These are phyloP conservation scores for Glaucomys volans DNA, from an alignment of 2,113 vertebrate genomes.

Conservation along the genomic window DNA sequence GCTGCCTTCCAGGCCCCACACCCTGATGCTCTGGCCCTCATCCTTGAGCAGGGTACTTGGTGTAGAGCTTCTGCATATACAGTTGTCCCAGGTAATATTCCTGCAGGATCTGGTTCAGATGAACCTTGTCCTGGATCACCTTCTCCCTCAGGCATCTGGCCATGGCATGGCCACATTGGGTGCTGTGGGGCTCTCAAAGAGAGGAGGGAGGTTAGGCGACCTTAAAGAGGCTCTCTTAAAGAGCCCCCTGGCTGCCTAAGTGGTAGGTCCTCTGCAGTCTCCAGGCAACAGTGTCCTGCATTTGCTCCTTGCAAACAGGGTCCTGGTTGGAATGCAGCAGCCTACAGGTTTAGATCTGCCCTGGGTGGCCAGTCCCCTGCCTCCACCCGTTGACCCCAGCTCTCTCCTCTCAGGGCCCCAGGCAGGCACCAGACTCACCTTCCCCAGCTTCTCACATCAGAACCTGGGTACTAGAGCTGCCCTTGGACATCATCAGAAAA, in stretches of 20 bases:
- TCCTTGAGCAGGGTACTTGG: conserved; percentile 55
- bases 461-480: neutral
- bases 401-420: too few relatives aligned
- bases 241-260: too few relatives aligned
- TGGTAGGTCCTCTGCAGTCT: neutral
- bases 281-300: neutral
- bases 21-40: conserved; percentile 75
- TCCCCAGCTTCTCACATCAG: neutral
- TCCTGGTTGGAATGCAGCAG: neutral
- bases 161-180: too few relatives aligned
- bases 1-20: too few relatives aligned
- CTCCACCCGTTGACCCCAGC: neutral
- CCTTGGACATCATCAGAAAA: neutral
- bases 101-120: conserved; percentile 88
- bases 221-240: too few relatives aligned
- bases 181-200: too few relatives aligned
- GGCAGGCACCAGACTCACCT: neutral
- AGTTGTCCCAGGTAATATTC: conserved; percentile 86
- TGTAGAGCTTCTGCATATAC: conserved; percentile 85
- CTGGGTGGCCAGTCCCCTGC: neutral
- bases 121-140: conserved; percentile 68
- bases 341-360: too few relatives aligned
- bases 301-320: neutral
- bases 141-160: conserved; percentile 56
- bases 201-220: too few relatives aligned